phyloP scores from a whole-genome alignment of 2,888 invertebrate genomes.

The Nesidiocoris tenuis region DNA sequence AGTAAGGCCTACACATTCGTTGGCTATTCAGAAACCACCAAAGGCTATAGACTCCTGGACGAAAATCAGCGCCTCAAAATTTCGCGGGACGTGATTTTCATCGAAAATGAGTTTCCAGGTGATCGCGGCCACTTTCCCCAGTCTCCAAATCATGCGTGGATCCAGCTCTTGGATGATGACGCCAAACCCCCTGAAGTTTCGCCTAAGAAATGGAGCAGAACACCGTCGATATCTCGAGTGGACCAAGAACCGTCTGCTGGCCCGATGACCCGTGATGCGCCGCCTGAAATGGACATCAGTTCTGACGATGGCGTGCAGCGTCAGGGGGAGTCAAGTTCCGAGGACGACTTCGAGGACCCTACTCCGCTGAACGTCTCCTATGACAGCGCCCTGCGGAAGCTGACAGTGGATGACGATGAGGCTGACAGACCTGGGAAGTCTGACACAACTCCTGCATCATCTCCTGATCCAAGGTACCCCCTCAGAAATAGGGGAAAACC shows the following conservation, averaged over 20 bases:
- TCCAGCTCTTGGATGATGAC: background rate
- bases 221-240: too few relatives aligned
- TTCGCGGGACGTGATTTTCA: slow-evolving; percentile 5
- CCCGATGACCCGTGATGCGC: too few relatives aligned
- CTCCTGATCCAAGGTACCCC: background rate
- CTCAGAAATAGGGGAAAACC: background rate
- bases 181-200: background rate
- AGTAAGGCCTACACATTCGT: slow-evolving; percentile 23
- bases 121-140: background rate
- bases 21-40: slow-evolving; percentile 33
- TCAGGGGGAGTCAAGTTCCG: too few relatives aligned
- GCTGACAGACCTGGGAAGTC: background rate
- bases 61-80: background rate
- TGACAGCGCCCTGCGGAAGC: too few relatives aligned
- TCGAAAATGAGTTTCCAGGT: slow-evolving; percentile 7
- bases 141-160: too few relatives aligned
- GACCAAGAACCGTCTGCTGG: too few relatives aligned
- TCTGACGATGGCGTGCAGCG: too few relatives aligned
- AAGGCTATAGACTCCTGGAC: slow-evolving; percentile 37
- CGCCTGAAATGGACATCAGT: too few relatives aligned
- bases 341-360: too few relatives aligned
- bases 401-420: background rate
- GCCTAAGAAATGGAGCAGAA: too few relatives aligned
- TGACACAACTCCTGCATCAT: background rate
- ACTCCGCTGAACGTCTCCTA: too few relatives aligned